Base-by-base conservation (phyloP, 2,888 invertebrate genomes). In the Polydrusus tereticollis region DNA sequence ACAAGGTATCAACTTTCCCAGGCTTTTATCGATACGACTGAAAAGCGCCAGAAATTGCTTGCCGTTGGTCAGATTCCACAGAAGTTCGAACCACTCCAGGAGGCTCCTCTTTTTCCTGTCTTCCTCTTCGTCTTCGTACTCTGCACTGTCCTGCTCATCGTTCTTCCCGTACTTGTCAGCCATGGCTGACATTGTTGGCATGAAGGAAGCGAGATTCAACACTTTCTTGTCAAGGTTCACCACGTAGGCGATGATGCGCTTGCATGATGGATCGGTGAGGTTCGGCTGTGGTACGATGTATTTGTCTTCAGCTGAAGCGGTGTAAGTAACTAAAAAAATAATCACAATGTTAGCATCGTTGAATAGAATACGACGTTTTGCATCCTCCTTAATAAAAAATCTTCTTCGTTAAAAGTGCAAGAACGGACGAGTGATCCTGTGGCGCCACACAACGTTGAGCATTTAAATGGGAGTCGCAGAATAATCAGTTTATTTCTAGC, bases 221-320 rank as follows among this genome's bases (percentile, higher is more conserved):
- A 65, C 12, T 4, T 29, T 10, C 55, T 36, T 14, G 23, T 65
- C 65, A 1, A 38, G 12, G 16, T 29, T 16, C 1, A 65, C 65
- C 2, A 65, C 21, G 12, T 65, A 38, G 23, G 52, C 52, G 2
- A 65, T n/a, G 29, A 65, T 5, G 50, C 36, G 52, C 16, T 65
- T 65, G 18, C 65, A 65, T 5, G 65, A n/a, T 18, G 65, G 52
- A 55, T 65, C 38, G 4, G 65, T 16, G 8, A 38, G 20, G 38
- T 65, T 52, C 20, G 26, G 26, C 3, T 8, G 3, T 26, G 26
- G 7, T 26, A 26, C 7, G 26, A 26, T 3, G 26, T 5, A 26
- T 3, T 3, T 26, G 26, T 26, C 26, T 3, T 26, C 26, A 7
- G 26, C 26, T 26, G 4, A 5, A 7, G 7, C 26, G 26, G 26